These are phyloP conservation scores for Gracilinanus agilis DNA, from an alignment of 2,113 vertebrate species.

Conservation along the genomic window DNA sequence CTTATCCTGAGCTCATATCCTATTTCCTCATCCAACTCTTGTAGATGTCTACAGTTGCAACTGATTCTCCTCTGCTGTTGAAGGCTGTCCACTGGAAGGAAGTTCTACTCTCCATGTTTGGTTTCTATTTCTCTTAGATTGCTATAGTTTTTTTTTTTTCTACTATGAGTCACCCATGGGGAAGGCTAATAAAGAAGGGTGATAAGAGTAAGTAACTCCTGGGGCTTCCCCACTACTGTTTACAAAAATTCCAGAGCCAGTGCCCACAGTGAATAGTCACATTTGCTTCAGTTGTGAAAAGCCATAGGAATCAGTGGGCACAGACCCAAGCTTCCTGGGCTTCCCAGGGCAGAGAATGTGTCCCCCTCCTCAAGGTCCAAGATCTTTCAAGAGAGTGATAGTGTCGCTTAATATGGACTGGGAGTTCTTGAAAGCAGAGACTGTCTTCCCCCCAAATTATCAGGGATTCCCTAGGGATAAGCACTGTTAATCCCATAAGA, in stretches of 20 bases:
- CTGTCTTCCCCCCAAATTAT: background rate
- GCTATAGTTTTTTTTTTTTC: background rate
- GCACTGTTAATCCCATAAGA: background rate
- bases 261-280: background rate
- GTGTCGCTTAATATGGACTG: background rate
- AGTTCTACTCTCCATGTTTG: background rate
- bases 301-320: background rate
- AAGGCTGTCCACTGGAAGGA: background rate
- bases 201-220: background rate
- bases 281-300: background rate
- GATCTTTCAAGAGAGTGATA: background rate
- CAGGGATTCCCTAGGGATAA: background rate
- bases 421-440: background rate
- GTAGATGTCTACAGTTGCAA: background rate
- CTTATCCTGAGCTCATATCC: background rate
- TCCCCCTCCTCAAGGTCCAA: background rate
- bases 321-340: background rate
- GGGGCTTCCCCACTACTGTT: background rate
- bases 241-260: background rate
- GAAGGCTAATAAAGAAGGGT: background rate
- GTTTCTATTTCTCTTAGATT: background rate
- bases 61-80: background rate
- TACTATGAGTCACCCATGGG: background rate
- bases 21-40: background rate
- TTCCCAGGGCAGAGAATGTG: background rate